These are phyloP conservation scores for Campoletis sonorensis DNA, from an alignment of 1,140 invertebrate genomes.

Conservation along the genomic window DNA sequence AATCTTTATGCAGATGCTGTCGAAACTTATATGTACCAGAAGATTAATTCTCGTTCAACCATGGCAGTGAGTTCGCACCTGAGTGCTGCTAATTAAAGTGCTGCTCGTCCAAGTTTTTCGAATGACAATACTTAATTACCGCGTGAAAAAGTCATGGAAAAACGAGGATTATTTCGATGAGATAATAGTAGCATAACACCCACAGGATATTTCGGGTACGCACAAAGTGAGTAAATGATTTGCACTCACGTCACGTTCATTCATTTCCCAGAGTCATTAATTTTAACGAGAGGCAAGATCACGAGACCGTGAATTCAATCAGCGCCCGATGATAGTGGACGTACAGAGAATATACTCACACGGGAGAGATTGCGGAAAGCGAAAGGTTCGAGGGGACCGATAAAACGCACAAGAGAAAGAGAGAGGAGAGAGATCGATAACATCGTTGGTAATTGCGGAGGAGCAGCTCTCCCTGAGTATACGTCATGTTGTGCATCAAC, in stretches of 20 bases:
- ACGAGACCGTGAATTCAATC: slow-evolving; percentile 39
- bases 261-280: slow-evolving; percentile 43
- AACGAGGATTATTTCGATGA: neutral
- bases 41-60: no score
- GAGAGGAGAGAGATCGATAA: slow-evolving; percentile 33
- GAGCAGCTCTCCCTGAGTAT: neutral
- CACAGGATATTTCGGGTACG: neutral
- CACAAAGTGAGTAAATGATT: slow-evolving; percentile 24
- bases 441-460: slow-evolving; percentile 37
- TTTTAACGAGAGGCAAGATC: slow-evolving; percentile 42
- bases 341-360: slow-evolving; percentile 20
- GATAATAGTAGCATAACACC: slow-evolving; percentile 13
- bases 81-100: neutral
- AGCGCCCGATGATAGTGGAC: slow-evolving; percentile 37
- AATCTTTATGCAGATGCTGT: no score
- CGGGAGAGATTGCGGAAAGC: neutral
- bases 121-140: neutral
- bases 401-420: slow-evolving; percentile 2
- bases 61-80: no score
- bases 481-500: slow-evolving; percentile 40
- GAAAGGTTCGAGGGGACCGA: neutral
- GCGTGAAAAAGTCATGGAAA: neutral
- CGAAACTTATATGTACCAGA: no score
- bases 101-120: neutral
- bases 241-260: slow-evolving; percentile 38